Percentiles rank a stretch among this genome's conserved stretches.
phyloP scores from a whole-genome alignment of 2,797 vertebrate genomes.

The Agapornis canus region DNA sequence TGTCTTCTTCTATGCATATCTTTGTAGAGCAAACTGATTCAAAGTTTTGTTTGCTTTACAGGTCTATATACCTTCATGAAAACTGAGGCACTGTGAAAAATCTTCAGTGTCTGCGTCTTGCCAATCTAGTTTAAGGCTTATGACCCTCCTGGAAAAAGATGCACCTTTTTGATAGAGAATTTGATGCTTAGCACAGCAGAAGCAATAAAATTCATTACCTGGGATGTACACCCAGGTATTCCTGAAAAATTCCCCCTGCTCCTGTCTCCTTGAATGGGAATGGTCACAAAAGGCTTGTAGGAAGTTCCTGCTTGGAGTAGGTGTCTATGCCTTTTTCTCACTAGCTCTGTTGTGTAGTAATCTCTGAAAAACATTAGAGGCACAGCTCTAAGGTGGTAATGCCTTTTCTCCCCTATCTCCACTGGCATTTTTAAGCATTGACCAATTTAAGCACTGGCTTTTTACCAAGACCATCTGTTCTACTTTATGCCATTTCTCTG shows the following conservation, averaged over 20 bases:
- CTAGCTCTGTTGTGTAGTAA: neutral
- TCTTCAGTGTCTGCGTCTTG: neutral
- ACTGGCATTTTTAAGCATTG: neutral
- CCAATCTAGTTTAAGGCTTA: neutral
- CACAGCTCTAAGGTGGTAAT: neutral
- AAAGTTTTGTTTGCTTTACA: neutral
- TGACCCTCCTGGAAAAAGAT: neutral
- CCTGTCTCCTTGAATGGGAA: neutral
- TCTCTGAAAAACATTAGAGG: neutral
- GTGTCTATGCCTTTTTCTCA: neutral
- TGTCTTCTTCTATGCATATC: neutral
- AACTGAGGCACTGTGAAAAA: neutral
- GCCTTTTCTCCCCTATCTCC: neutral
- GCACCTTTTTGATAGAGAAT: neutral
- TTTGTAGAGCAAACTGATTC: neutral
- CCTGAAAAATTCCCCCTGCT: neutral
- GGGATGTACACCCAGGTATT: neutral
- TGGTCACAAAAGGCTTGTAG: neutral
- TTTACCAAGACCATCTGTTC: neutral
- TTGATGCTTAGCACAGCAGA: neutral
- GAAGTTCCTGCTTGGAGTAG: neutral
- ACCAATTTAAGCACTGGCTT: neutral
- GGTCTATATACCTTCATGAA: neutral
- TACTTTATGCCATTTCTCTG: neutral
- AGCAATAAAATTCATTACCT: neutral